phyloP scores from a whole-genome alignment of 2,113 vertebrate genomes.

The Plestiodon gilberti region DNA sequence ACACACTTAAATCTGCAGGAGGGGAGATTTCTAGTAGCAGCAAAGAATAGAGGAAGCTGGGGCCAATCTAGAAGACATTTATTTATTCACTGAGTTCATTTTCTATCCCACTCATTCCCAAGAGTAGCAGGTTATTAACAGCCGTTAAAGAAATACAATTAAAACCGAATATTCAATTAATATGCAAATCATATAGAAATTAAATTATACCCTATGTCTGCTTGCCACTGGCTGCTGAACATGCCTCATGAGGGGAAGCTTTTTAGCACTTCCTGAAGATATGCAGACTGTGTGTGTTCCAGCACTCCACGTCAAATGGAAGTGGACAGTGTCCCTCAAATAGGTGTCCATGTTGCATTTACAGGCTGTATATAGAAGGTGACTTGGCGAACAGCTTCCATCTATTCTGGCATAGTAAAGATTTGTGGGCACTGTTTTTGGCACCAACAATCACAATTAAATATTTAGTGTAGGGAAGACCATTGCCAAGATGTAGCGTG shows the following conservation, averaged over 20 bases:
- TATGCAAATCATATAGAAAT: conserved; percentile 1
- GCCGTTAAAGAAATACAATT: background rate
- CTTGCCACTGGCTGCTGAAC: background rate
- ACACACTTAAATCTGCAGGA: background rate
- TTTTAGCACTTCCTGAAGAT: background rate
- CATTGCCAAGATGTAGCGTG: background rate
- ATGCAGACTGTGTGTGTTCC: background rate
- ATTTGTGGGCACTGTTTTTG: background rate
- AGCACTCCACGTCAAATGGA: background rate
- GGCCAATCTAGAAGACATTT: background rate
- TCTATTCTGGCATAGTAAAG: background rate
- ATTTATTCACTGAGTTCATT: background rate
- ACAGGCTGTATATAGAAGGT: background rate
- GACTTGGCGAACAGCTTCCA: background rate
- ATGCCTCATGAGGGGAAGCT: background rate
- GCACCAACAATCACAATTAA: background rate
- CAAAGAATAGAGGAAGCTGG: background rate
- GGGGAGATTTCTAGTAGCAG: background rate
- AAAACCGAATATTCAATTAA: background rate
- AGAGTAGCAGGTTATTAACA: background rate
- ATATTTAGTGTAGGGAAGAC: background rate
- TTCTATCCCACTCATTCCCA: conserved; percentile 2
- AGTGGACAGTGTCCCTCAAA: background rate
- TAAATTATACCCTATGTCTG: background rate
- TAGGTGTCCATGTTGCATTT: background rate